Evolutionary conservation across 1,140 invertebrate species (phyloP).

Genomic region (Neodiprion virginianus): DNA sequence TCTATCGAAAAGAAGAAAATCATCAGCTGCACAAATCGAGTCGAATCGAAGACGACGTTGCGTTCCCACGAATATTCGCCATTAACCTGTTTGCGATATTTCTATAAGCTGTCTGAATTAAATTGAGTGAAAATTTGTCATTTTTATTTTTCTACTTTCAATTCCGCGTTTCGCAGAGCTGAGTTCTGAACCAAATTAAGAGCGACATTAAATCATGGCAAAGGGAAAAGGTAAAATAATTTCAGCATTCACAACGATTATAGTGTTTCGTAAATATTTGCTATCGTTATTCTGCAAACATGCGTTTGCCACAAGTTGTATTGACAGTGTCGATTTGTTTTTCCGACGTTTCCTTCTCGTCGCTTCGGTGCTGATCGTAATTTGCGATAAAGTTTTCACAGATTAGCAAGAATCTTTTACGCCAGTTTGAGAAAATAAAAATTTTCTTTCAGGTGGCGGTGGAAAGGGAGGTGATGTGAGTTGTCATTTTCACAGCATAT

Average conservation of each 20-base stretch:
- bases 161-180: no score
- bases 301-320: constrained; percentile 7
- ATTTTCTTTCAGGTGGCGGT: constrained; percentile 28
- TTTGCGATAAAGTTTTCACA: constrained; percentile 9
- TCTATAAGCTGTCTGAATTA: no score
- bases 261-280: background rate
- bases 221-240: constrained; percentile 19
- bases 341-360: no score
- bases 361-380: no score
- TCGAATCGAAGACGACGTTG: no score
- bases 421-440: background rate
- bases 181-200: no score
- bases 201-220: constrained; percentile 37
- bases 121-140: no score
- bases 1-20: no score
- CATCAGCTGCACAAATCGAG: no score
- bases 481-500: background rate
- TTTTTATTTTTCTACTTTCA: no score
- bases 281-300: background rate
- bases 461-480: constrained; percentile 37
- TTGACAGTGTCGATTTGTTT: background rate
- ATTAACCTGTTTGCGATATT: no score
- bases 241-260: background rate
- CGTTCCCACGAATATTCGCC: no score
- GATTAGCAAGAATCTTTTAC: background rate